Evolutionary conservation across 2,888 invertebrate genomes (phyloP), one percentile per base, ranked within the genome.

Genomic region (Drymonia ruficornis): DNA sequence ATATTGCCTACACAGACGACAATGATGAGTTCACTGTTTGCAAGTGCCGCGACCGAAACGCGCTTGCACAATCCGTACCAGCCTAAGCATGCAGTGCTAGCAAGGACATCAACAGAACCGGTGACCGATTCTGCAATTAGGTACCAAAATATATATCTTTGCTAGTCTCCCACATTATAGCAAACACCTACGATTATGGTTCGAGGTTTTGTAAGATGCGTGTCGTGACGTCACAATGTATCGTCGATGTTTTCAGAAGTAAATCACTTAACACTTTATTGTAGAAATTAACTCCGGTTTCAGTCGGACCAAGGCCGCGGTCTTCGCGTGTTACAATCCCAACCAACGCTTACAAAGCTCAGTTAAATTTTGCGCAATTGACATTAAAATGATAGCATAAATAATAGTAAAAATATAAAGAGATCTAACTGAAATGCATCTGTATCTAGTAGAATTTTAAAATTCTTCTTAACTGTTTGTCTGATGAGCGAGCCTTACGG

Each of bases 11-110:
- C 71, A 74, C 69, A 80, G 81, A 74, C 74, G 67, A 69, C 72
- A 67, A 61, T 83, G 88, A 86, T 88, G 90, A 86, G 88, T 87
- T 86, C 87, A 88, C 88, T 89, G 87, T 89, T 89, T 88, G 86
- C 83, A 80, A 83, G 85, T 80, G 76, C 63, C 71, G 77, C 72
- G 77, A 82, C 83, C 83, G 82, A 87, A 85, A 83, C 83, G 76
- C 65, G 70, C 74, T 89, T 89, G 81, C 87, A 74, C 80, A 88
- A 89, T 74, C 63, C n/a, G 69, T 70, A 78, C 73, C 74, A 69
- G 65, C 67, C 77, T 76, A 76, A 75, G 78, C 78, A 72, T 77
- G 78, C 75, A 76, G 76, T 70, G 60, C 56, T 63, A 58, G 73
- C 83, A 84, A 87, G 86, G 87, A 85, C 85, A 73, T 60, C 76